Percentiles rank a stretch among this genome's conserved stretches.
These are phyloP conservation scores for Cladorhizidae sp. DNA, from an alignment of 37 sponge, comb jelly and placozoan species.

Conservation along the genomic window DNA sequence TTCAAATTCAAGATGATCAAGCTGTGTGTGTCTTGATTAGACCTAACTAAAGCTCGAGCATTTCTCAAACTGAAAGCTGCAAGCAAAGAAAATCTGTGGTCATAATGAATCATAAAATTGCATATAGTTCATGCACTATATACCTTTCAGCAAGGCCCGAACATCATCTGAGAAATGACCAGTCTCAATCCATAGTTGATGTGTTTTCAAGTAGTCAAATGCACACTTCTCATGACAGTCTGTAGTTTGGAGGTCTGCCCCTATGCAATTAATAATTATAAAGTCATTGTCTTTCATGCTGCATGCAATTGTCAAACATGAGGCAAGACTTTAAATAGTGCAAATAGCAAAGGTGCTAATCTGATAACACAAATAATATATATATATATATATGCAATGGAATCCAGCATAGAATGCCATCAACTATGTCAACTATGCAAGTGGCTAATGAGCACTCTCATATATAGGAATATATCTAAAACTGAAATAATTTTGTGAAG, in stretches of 20 bases:
- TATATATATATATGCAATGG: too few species aligned
- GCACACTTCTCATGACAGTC: slow-evolving; percentile 62
- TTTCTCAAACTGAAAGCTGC: slow-evolving; percentile 60
- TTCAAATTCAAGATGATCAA: too few species aligned
- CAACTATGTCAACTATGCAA: too few species aligned
- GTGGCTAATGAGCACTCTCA: too few species aligned
- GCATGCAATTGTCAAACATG: background rate
- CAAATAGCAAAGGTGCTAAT: too few species aligned
- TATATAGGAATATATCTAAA: too few species aligned
- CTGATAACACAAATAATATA: too few species aligned
- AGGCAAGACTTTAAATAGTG: background rate
- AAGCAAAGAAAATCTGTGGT: background rate
- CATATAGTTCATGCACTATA: background rate
- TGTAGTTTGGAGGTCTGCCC: too few species aligned
- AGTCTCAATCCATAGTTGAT: slow-evolving; percentile 80
- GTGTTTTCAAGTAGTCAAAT: slow-evolving; percentile 68
- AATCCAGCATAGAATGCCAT: too few species aligned
- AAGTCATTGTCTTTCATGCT: slow-evolving; percentile 30
- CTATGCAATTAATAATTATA: slow-evolving; percentile 6
- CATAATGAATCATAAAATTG: background rate
- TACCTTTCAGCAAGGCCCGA: slow-evolving; percentile 48
- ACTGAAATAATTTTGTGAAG: too few species aligned
- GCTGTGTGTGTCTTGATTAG: too few species aligned
- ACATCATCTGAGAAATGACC: slow-evolving; percentile 61
- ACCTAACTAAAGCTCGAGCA: too few species aligned